Base-by-base conservation (phyloP, 2,888 invertebrate species). In the Ischnura elegans region DNA sequence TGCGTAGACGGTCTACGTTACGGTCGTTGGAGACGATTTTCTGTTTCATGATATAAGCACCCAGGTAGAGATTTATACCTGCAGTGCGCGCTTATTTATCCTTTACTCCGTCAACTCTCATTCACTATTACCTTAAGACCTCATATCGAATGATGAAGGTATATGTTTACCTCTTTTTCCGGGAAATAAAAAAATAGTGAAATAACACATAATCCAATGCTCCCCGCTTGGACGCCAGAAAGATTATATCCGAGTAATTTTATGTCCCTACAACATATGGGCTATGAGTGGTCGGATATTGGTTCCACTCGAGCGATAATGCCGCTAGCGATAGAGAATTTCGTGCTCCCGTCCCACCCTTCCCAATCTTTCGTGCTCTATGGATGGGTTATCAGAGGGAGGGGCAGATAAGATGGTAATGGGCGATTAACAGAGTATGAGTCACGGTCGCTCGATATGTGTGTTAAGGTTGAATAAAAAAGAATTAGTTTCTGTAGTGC, bases 261-360 rank as follows among this genome's bases (percentile, higher is more conserved):
- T 29, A 76, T 76, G 76, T 76, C 76, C 76, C 76, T 25, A 36
- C 36, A 76, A 36, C 76, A 76, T 76, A 76, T 76, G 76, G 76
- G n/a, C 76, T 76, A 36, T 29, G 13, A 76, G 76, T 76, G 76
- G 76, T 6, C 36, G 29, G 76, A 36, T 76, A 25, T 29, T 76
- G 36, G 76, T 8, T 6, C 76, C 76, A 76, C 76, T 76, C n/a
- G 76, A 76, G 36, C 36, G 76, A 76, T 76, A 76, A 76, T 76
- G 36, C 36, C 76, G 8, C 4, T 76, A 16, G 76, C 76, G 76
- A 76, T 76, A 76, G 76, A 4, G 76, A 76, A 76, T 76, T 76
- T 76, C 76, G 76, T 25, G 76, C 29, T 13, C 76, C 61, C 61
- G 13, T 76, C 76, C n/a, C 29, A 10, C 76, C 61, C 6, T 16